Evolutionary conservation across 2,113 vertebrate species (phyloP), one percentile per base, ranked within the genome.

Genomic region (Sapajus apella): DNA sequence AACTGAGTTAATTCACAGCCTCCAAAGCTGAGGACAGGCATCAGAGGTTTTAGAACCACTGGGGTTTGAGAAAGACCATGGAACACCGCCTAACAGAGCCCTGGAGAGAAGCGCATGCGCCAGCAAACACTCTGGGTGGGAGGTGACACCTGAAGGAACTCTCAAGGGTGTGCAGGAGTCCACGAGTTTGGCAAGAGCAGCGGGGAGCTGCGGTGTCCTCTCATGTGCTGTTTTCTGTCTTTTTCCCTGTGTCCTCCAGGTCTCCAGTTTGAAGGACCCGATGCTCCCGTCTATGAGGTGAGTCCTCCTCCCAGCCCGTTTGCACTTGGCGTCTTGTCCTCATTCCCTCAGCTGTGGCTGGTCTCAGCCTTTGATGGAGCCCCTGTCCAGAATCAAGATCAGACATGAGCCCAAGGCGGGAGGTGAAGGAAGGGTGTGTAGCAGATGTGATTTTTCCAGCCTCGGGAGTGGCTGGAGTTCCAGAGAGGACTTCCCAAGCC

Each of bases 231-330:
- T 18, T 27, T 66, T 32, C 35, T 66, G 9, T 93, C 66, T 40
- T 83, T 47, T 75, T 64, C 25, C 45, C 56, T 81, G 35, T 91
- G 35, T 66, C 43, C 43, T 73, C 40, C 72, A 98, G 97, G 98
- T 88, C 97, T 98, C 32, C 88, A 40, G 91, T 98, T 97, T 96
- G 96, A 97, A 85, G 98, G 98, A 68, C 96, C 93, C 9, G 52
- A 87, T 0, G 96, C 76, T 32, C n/a, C 70, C 0, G 4, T 61
- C 79, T 98, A 97, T 47, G 30, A 98, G 96, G 97, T 92, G 94
- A 18, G 79, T n/a, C 32, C 76, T 72, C 50, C 47, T 45, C 23
- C 84, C 18, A 87, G 66, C 17, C 27, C 37, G 20, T 88, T 13
- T 8, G 14, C 32, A 6, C 35, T n/a, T 72, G 27, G 20, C 35